Percentiles rank a stretch among this genome's conserved stretches.
phyloP scores from a whole-genome alignment of 53 echinoderm and acorn worm species.

The Apostichopus leukothele region DNA sequence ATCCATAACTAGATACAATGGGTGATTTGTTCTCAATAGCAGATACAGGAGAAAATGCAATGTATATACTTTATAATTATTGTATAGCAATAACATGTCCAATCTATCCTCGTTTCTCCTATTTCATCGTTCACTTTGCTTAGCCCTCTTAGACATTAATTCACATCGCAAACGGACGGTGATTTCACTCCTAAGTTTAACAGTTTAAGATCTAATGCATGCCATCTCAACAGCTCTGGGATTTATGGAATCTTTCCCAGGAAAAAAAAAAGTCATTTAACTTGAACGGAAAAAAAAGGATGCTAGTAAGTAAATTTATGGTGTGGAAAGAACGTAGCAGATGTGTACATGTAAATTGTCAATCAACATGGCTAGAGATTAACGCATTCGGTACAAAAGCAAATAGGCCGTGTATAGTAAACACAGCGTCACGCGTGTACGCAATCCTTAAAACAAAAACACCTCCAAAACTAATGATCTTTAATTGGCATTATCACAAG shows the following conservation, averaged over 20 bases:
- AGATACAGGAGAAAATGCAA: no score
- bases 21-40: no score
- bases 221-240: not conserved
- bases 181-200: no score
- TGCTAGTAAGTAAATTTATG: constrained; percentile 17
- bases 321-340: constrained; percentile 36
- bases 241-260: not conserved
- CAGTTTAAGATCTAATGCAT: not conserved
- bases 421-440: constrained; percentile 29
- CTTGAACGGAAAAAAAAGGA: not conserved
- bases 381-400: constrained; percentile 25
- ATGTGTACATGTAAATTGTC: constrained; percentile 17
- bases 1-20: no score
- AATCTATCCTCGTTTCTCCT: no score
- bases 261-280: not conserved
- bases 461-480: constrained; percentile 11
- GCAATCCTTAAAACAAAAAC: constrained; percentile 19
- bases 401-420: constrained; percentile 6
- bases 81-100: no score
- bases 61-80: no score
- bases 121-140: no score
- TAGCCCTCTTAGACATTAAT: no score
- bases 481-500: constrained; percentile 33
- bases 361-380: constrained; percentile 19
- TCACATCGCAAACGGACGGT: no score